Conservation (phyloP, 1,140 invertebrate genomes). For the Cydia pomonella region DNA sequence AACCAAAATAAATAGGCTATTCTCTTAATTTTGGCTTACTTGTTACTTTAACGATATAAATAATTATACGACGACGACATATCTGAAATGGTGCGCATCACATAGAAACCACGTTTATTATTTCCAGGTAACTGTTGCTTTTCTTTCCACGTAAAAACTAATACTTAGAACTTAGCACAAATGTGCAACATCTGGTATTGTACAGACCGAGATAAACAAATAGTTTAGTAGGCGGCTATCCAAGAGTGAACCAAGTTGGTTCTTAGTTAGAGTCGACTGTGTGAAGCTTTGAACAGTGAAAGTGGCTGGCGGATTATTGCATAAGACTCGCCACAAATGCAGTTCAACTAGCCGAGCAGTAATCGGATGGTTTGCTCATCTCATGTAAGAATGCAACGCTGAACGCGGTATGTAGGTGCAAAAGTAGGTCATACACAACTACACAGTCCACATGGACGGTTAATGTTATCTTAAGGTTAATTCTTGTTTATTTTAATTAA, state of each 20-base stretch:
- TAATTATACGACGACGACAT: no score
- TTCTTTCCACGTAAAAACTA: background rate
- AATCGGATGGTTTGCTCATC: slow-evolving; percentile 5
- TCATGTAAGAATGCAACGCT: slow-evolving; percentile 22
- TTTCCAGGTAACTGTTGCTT: no score
- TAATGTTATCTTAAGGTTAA: background rate
- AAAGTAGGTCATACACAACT: background rate
- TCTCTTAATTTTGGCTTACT: no score
- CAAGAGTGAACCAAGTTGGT: slow-evolving; percentile 24
- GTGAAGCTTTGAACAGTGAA: slow-evolving; percentile 3
- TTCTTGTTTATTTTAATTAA: no score
- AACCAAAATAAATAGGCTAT: no score
- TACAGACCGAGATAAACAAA: slow-evolving; percentile 13
- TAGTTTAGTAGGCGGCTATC: background rate
- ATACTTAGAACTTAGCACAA: background rate
- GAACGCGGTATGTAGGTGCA: background rate
- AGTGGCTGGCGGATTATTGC: slow-evolving; percentile 29
- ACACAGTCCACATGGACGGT: background rate
- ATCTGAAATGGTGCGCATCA: no score
- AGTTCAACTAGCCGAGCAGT: slow-evolving; percentile 24
- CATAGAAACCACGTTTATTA: no score
- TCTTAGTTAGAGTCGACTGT: background rate
- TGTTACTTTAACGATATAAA: no score
- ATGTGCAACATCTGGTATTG: slow-evolving; percentile 12
- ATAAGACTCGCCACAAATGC: slow-evolving; percentile 22